Evolutionary conservation across 1,140 invertebrate genomes (phyloP).

Genomic region (Cheumatopsyche charites): DNA sequence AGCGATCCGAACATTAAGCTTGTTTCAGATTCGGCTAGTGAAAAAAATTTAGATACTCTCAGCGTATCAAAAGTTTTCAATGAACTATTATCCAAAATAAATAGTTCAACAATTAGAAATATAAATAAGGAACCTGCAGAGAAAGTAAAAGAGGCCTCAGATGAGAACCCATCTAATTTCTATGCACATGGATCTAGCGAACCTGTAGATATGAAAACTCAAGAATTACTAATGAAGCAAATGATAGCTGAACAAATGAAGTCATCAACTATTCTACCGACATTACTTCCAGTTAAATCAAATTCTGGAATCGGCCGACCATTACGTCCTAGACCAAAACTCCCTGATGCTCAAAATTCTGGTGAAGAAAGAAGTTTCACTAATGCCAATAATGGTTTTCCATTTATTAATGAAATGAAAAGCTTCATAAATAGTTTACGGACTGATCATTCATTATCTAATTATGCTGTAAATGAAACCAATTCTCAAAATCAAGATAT

Average conservation of each 20-base stretch:
- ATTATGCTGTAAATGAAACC: no score
- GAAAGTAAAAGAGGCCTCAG: neutral
- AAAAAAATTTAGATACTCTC: constrained; percentile 29
- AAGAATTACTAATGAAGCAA: constrained; percentile 50
- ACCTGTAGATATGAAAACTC: constrained; percentile 52
- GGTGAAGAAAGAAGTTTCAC: constrained; percentile 53
- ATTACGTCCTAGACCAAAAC: constrained; percentile 61
- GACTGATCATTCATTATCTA: constrained; percentile 22
- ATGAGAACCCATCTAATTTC: constrained; percentile 31
- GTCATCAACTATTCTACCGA: constrained; percentile 59
- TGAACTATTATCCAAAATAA: constrained; percentile 41
- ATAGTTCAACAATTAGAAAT: neutral
- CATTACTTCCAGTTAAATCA: constrained; percentile 67
- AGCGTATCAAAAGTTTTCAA: constrained; percentile 44
- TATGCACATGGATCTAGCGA: constrained; percentile 53
- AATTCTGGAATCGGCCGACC: constrained; percentile 65
- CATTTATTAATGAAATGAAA: constrained; percentile 49
- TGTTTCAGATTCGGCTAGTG: neutral
- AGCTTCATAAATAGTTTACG: constrained; percentile 51
- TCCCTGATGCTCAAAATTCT: constrained; percentile 46
- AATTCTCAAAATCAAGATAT: no score
- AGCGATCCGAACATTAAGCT: constrained; percentile 50
- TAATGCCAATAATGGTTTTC: constrained; percentile 35
- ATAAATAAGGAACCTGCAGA: neutral
- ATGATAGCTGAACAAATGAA: constrained; percentile 50